Base-by-base conservation (phyloP, 2,113 vertebrate species). In the Cebus imitator region DNA sequence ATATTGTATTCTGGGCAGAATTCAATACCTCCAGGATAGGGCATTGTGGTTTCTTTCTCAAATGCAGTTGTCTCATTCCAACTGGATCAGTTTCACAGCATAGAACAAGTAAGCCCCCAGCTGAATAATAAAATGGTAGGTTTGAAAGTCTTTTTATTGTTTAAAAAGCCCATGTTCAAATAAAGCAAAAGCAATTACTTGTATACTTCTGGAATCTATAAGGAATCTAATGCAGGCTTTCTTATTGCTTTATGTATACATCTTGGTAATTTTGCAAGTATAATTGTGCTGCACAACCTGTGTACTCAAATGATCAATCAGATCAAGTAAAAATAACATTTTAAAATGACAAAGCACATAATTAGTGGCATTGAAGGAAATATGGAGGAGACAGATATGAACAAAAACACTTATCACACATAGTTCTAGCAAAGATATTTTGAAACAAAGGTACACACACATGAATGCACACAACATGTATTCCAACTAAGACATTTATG, bases 1-100 rank as follows among this genome's bases (percentile, higher is more conserved):
- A 40, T 79, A 75, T 73, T 94, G 70, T 87, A 58, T 86, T 95
- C 55, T 85, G 40, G 35, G n/a, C 32, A 87, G 82, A 96, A 18
- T 96, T 97, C 72, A 81, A 48, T 45, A 70, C 18, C 30, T 96
- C 83, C 17, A 85, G 37, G n/a, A 64, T 57, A 43, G 40, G 66
- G 4, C 35, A 57, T 8, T 94, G 70, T 35, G 16, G 35, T 70
- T 92, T 94, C 58, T 91, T 89, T 45, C 37, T 94, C n/a, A 90
- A 94, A 90, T 94, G 37, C 14, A 81, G 18, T 76, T 76, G 32
- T 81, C 12, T 32, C 37, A 13, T 91, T 93, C 52, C 55, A 91
- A 48, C 32, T 92, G 58, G 32, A 78, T 93, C 21, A 73, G 8
- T 76, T 94, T 95, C 61, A 83, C 17, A 91, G 16, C 25, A 64